A percentile compares a stretch with the other conserved stretches of the same genome.
Evolutionary conservation across 1,140 invertebrate species (phyloP).

Genomic region (Apis florea): DNA sequence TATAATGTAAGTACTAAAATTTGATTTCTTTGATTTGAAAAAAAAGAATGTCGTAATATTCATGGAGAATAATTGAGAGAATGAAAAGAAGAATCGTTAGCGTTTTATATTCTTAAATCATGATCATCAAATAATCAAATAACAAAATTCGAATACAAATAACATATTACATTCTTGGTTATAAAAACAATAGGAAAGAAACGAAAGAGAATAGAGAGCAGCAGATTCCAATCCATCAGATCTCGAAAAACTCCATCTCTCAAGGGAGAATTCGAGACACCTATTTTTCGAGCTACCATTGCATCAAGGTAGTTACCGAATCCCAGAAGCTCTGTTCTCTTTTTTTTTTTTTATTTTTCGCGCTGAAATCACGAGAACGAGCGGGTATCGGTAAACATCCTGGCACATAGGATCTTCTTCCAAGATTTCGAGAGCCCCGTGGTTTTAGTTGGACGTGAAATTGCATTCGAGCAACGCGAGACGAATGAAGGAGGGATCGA

Average conservation of each 20-base stretch:
- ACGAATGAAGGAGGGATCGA: constrained; percentile 12
- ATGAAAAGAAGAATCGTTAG: not conserved
- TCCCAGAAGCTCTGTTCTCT: not conserved
- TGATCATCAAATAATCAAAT: no score
- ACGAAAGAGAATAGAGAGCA: no score
- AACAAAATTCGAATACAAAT: no score
- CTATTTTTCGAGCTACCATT: no score
- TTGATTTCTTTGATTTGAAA: no score
- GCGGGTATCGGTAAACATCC: no score
- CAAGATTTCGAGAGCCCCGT: not conserved
- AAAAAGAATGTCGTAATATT: not conserved
- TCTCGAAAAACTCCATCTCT: not conserved
- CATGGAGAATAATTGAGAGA: not conserved
- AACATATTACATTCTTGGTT: no score
- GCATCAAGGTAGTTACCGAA: not conserved
- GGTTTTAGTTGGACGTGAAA: constrained; percentile 17
- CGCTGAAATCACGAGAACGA: not conserved
- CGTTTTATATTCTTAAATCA: no score
- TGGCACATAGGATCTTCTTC: not conserved
- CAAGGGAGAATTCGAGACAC: not conserved
- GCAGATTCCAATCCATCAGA: no score
- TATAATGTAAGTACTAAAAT: no score
- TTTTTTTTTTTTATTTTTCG: not conserved
- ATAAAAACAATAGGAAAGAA: no score
- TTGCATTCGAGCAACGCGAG: constrained; percentile 14